Percentiles rank a stretch among this genome's conserved stretches.
Evolutionary conservation across 35 echinoderm and acorn worm species (phyloP).

Genomic region (Apostichopus californicus): DNA sequence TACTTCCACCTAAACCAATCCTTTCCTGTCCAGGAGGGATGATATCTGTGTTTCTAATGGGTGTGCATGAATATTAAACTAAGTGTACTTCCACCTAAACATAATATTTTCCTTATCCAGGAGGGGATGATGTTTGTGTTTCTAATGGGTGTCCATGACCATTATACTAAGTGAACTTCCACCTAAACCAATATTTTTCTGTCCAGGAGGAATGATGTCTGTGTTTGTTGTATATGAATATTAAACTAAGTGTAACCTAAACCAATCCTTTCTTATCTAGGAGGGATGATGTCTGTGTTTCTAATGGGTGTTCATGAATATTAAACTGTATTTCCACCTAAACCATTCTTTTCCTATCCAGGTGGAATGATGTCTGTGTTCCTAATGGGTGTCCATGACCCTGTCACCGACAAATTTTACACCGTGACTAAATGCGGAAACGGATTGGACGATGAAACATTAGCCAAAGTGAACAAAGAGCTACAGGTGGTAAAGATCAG

Average conservation of each 20-base stretch:
- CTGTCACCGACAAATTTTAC: slow-evolving; percentile 57
- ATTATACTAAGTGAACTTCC: too few relatives aligned
- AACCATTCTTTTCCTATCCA: slow-evolving; percentile 1
- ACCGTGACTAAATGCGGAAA: slow-evolving; percentile 95
- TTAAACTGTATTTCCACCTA: too few relatives aligned
- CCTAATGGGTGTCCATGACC: slow-evolving; percentile 86
- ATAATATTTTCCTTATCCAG: slow-evolving; percentile 35
- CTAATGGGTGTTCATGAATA: slow-evolving; percentile 84
- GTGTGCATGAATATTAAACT: slow-evolving; percentile 61
- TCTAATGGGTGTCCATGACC: slow-evolving; percentile 87
- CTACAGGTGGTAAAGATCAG: slow-evolving; percentile 86
- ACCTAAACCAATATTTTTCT: slow-evolving; percentile 51
- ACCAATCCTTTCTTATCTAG: slow-evolving; percentile 44
- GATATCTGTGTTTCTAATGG: slow-evolving; percentile 92
- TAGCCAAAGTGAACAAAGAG: slow-evolving; percentile 80
- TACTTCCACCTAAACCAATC: slow-evolving; percentile 70
- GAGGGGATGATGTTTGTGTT: slow-evolving; percentile 97
- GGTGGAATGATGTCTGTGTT: slow-evolving; percentile 98
- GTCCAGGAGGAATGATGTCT: slow-evolving; percentile 93
- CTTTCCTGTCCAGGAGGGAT: slow-evolving; percentile 71
- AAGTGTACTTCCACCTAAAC: too few relatives aligned
- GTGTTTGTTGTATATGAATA: slow-evolving; percentile 89
- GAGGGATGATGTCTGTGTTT: slow-evolving; percentile 97
- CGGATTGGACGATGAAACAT: slow-evolving; percentile 87
- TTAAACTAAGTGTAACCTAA: slow-evolving; percentile 53